Conservation (phyloP, 2,888 invertebrate species). For the Colostygia pectinataria region DNA sequence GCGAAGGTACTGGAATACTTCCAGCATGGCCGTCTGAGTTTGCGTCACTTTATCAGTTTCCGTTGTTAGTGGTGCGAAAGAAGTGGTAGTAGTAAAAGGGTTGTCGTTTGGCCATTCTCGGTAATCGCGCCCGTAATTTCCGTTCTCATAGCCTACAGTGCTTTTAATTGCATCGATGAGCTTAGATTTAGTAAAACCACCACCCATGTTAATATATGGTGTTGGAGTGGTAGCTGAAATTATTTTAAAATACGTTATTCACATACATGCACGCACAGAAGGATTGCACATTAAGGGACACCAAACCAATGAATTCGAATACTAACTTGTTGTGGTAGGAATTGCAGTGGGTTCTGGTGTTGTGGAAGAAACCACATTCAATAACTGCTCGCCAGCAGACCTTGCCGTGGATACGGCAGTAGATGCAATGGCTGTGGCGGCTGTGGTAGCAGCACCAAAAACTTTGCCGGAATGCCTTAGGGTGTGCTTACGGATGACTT, state of each 20-base stretch:
- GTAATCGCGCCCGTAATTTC: conserved; percentile 64
- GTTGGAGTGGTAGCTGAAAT: conserved; percentile 77
- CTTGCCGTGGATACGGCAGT: conserved; percentile 71
- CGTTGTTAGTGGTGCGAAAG: conserved; percentile 69
- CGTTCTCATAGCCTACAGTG: conserved; percentile 75
- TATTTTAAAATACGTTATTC: conserved; percentile 62
- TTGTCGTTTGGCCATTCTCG: conserved; percentile 80
- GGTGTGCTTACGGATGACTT: conserved; percentile 87
- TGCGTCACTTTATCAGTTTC: conserved; percentile 75
- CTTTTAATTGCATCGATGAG: conserved; percentile 77
- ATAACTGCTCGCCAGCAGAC: conserved; percentile 64
- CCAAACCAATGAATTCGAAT: conserved; percentile 35
- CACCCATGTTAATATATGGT: conserved; percentile 73
- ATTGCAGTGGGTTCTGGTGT: conserved; percentile 71
- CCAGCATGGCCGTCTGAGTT: conserved; percentile 78
- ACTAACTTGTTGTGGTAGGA: conserved; percentile 78
- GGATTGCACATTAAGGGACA: conserved; percentile 35
- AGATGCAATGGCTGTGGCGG: conserved; percentile 77
- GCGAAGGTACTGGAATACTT: conserved; percentile 79
- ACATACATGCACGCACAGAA: conserved; percentile 62
- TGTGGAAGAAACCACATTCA: conserved; percentile 66
- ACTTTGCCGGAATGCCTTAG: conserved; percentile 89
- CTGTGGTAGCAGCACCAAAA: conserved; percentile 82
- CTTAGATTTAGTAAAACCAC: conserved; percentile 77
- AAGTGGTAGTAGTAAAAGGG: conserved; percentile 77